phyloP scores from a whole-genome alignment of 2,797 vertebrate genomes.

The Hirundo rustica region DNA sequence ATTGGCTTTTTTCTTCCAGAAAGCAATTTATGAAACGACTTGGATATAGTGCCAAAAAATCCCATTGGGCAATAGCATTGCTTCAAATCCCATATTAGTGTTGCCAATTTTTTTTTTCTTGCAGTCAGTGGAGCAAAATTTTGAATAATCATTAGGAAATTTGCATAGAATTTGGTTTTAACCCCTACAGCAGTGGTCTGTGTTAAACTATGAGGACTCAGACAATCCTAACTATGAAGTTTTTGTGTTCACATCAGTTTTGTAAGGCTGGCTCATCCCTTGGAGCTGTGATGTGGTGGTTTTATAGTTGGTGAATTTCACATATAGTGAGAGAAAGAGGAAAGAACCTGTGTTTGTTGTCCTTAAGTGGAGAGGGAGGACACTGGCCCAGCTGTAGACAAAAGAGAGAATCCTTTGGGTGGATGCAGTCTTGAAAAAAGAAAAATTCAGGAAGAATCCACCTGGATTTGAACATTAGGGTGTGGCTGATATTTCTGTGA shows the following conservation, averaged over 20 bases:
- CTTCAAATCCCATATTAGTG: background rate
- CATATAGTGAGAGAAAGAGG: background rate
- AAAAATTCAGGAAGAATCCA: background rate
- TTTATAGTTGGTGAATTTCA: background rate
- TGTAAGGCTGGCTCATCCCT: background rate
- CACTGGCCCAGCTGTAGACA: background rate
- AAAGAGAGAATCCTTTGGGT: background rate
- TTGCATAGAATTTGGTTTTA: conserved; percentile 9
- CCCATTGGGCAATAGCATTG: conserved; percentile 38
- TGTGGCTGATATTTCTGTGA: background rate
- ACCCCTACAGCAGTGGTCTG: background rate
- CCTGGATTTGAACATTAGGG: background rate
- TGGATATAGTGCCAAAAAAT: background rate
- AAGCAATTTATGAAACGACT: background rate
- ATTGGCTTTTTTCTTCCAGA: conserved; percentile 7
- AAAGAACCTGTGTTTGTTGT: background rate
- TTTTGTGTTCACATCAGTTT: background rate
- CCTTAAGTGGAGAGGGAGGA: background rate
- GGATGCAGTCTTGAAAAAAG: background rate
- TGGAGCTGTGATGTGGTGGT: background rate
- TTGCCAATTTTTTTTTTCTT: conserved; percentile 6
- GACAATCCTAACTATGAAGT: background rate
- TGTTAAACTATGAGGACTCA: background rate
- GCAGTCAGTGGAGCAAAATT: background rate
- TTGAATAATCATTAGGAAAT: background rate